Percentiles rank a stretch among this genome's conserved stretches.
phyloP scores from a whole-genome alignment of 2,888 invertebrate genomes.

The Trisateles emortualis region DNA sequence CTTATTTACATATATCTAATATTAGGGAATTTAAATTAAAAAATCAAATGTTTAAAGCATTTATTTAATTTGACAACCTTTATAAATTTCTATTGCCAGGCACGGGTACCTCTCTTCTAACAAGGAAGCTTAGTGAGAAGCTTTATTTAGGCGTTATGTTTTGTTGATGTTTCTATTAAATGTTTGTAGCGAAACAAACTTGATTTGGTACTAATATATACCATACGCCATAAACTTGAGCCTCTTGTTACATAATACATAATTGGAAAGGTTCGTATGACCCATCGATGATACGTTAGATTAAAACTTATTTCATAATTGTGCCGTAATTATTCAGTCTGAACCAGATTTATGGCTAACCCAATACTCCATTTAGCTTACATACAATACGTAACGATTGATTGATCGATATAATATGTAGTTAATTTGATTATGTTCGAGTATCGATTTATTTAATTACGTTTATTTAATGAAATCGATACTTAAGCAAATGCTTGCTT shows the following conservation, averaged over 20 bases:
- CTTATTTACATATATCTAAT: too few relatives aligned
- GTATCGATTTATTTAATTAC: constrained; percentile 24
- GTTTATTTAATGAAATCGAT: constrained; percentile 16
- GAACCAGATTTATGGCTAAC: constrained; percentile 65
- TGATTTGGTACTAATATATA: not conserved
- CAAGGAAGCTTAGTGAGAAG: too few relatives aligned
- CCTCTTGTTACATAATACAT: constrained; percentile 62
- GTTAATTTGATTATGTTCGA: constrained; percentile 37
- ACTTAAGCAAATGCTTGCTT: constrained; percentile 5
- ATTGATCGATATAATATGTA: constrained; percentile 47
- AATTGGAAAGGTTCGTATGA: constrained; percentile 58
- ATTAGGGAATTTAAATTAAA: too few relatives aligned
- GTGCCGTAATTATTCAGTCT: constrained; percentile 64
- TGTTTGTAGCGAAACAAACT: not conserved
- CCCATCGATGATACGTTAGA: constrained; percentile 56
- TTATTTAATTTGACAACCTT: too few relatives aligned
- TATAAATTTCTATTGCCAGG: too few relatives aligned
- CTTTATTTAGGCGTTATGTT: not conserved
- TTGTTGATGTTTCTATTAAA: not conserved
- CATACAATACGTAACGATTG: constrained; percentile 49
- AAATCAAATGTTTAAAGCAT: too few relatives aligned
- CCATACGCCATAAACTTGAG: constrained; percentile 52
- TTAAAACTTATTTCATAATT: constrained; percentile 68
- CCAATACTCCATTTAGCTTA: constrained; percentile 59
- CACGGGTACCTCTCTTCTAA: too few relatives aligned